Base-by-base conservation (phyloP, 2,888 invertebrate species). In the Mythimna loreyi region DNA sequence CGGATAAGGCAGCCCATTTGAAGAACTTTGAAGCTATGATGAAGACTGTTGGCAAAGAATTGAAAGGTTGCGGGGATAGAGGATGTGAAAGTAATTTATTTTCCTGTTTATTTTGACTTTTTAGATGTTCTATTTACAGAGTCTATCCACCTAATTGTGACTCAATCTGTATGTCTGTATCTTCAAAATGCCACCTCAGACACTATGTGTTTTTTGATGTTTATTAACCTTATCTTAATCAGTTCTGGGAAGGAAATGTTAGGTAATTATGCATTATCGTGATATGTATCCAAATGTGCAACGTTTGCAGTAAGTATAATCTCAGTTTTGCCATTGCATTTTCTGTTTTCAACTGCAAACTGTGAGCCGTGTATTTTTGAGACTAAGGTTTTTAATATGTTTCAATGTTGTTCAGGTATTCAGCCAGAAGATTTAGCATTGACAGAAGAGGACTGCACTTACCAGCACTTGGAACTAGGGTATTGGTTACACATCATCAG, bases 401-500 rank as follows among this genome's bases (percentile, higher is more conserved):
- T 47, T 45, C 0, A 40, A 11, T 60, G 33, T 61, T 58, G 3
- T 87, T 33, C 81, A 94, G 94, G 81, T 71, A 83, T 93, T 47
- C 83, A 86, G 45, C 83, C 90, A 0, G 88, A 89, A 47, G 91
- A 93, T 60, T 73, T 93, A 49, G 78, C 85, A 1, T 64, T 94
- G 50, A 90, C 88, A 25, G 88, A 89, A 64, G 92, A 92, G 5
- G 93, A 94, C 57, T 95, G 95, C 60, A 67, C 85, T 0, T 85
- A 89, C 58, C 91, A 92, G 67, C 86, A 92, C 56, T 68, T 92
- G 55, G 92, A 93, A 71, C 77, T 94, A 1, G 91, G 92, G 5
- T 93, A 94, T 70, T 94, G 94, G 94, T 75, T 95, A 60, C 92
- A 93, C 30, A 85, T 91, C n/a, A 87, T 92, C 21, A 90, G 89